Evolutionary conservation across 2,113 vertebrate genomes (phyloP), one percentile per base, ranked within the genome.

Genomic region (Manacus vitellinus): DNA sequence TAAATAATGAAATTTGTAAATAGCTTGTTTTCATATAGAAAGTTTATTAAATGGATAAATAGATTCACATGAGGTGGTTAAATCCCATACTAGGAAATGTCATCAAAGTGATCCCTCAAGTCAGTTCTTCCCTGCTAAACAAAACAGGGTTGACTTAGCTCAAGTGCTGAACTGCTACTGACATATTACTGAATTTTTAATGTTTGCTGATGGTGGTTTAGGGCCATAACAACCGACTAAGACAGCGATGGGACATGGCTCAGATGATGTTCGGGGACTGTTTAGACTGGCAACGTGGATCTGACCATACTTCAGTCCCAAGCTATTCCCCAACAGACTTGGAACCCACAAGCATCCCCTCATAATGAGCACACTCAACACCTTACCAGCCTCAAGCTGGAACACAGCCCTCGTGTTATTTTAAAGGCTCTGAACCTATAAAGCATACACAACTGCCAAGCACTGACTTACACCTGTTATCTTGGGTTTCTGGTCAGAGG

Each of bases 311-410:
- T 51, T 55, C 35, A 49, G 35, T 24, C 35, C 27, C 43, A 43
- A 35, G 41, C 52, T 56, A 49, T 56, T 72, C 27, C 31, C 31
- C 65, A 71, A 39, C 23, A 84, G 18, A 43, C 72, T 37, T 30
- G 22, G 62, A 46, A 52, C 10, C 33, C 39, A 21, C 23, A 39
- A 19, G 33, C 31, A 71, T 19, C 72, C 31, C 27, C 23, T 27
- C 3, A 7, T 18, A 76, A 62, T 0, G 1, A 31, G 18, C 30
- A 49, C 1, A 2, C n/a, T 22, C 22, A 68, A 46, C 20, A 55
- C 11, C 22, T 30, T 13, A 47, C 17, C 41, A 23, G 30, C 47
- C 33, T 63, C 41, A 55, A 70, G 55, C 31, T 62, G 43, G 22
- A 43, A 44, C 21, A n/a, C 30, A 58, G 43, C 16, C n/a, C 59